Evolutionary conservation across 2,797 vertebrate species (phyloP).

Genomic region (Loris lydekkerianus): DNA sequence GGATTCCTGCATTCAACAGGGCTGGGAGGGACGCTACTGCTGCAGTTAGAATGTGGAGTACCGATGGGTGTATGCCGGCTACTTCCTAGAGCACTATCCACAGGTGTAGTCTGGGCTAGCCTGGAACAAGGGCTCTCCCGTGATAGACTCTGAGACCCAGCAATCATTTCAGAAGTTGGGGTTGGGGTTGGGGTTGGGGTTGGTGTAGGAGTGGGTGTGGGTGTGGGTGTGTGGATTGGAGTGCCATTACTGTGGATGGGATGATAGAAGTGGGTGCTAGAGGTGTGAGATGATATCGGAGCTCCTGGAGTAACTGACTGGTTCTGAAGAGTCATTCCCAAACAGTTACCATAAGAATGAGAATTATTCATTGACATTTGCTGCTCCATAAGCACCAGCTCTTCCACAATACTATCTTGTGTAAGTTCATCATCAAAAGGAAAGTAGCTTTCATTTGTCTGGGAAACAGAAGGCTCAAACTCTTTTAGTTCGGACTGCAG

Average conservation of each 20-base stretch:
- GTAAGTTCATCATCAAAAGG: slow-evolving; percentile 98
- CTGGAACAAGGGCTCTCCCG: slow-evolving; percentile 96
- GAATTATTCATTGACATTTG: slow-evolving; percentile 97
- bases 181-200: slow-evolving; percentile 95
- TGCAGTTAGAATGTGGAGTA: slow-evolving; percentile 98
- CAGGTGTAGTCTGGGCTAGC: slow-evolving; percentile 95
- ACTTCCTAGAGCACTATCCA: slow-evolving; percentile 96
- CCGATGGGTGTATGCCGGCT: slow-evolving; percentile 96
- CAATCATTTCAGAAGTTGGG: slow-evolving; percentile 95
- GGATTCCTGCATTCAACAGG: slow-evolving; percentile 99
- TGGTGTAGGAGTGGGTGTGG: slow-evolving; percentile 92
- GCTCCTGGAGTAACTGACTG: slow-evolving; percentile 90
- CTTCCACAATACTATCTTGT: slow-evolving; percentile 99
- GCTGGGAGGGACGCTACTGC: slow-evolving; percentile 97
- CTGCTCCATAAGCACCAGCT: slow-evolving; percentile 99
- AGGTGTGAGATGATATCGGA: slow-evolving; percentile 89
- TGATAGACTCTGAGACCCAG: slow-evolving; percentile 91
- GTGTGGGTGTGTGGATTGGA: slow-evolving; percentile 92
- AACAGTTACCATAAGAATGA: slow-evolving; percentile 91
- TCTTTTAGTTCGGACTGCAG: slow-evolving; percentile 94
- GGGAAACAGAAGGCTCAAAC: slow-evolving; percentile 92
- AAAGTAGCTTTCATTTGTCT: slow-evolving; percentile 95
- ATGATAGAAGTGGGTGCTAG: slow-evolving; percentile 92
- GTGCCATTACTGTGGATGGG: slow-evolving; percentile 92
- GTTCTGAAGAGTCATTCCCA: slow-evolving; percentile 92